phyloP scores from a whole-genome alignment of 1,140 invertebrate genomes.

The Drosophila sucinea region DNA sequence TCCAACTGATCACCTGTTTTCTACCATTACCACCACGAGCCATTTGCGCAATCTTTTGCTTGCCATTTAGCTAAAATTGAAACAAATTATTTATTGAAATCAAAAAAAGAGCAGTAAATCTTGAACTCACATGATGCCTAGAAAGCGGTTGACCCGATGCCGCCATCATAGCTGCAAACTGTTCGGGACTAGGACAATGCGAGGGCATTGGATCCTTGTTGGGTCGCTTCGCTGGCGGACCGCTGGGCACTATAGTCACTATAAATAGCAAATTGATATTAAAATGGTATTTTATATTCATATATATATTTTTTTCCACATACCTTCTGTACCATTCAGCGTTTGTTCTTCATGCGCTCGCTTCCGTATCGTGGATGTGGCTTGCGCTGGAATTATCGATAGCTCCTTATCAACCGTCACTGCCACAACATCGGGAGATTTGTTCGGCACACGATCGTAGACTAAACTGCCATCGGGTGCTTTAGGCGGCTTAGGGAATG shows the following conservation, averaged over 20 bases:
- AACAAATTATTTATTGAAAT: not conserved
- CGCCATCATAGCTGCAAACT: constrained; percentile 87
- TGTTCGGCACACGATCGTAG: constrained; percentile 92
- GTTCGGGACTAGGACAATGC: constrained; percentile 86
- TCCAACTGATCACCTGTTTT: constrained; percentile 97
- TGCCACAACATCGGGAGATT: constrained; percentile 87
- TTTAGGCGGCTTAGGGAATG: constrained; percentile 94
- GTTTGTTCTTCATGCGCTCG: constrained; percentile 88
- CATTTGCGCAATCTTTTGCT: constrained; percentile 89
- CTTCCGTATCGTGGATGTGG: constrained; percentile 86
- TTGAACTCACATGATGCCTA: constrained; percentile 85
- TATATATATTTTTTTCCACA: not conserved
- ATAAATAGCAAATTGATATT: constrained; percentile 5
- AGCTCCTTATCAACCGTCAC: constrained; percentile 79
- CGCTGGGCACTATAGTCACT: constrained; percentile 84
- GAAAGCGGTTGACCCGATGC: constrained; percentile 86
- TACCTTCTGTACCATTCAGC: constrained; percentile 89
- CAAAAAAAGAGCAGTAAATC: not conserved
- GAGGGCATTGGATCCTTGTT: constrained; percentile 89
- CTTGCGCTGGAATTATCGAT: constrained; percentile 79
- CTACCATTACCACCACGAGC: constrained; percentile 86
- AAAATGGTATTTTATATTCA: not conserved
- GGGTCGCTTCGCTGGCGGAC: constrained; percentile 87
- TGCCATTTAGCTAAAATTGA: constrained; percentile 86
- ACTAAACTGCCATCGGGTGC: constrained; percentile 92